Percentiles rank a stretch among this genome's conserved stretches.
These are phyloP conservation scores for Pheosia tremula DNA, from an alignment of 2,888 invertebrate genomes.

Conservation along the genomic window DNA sequence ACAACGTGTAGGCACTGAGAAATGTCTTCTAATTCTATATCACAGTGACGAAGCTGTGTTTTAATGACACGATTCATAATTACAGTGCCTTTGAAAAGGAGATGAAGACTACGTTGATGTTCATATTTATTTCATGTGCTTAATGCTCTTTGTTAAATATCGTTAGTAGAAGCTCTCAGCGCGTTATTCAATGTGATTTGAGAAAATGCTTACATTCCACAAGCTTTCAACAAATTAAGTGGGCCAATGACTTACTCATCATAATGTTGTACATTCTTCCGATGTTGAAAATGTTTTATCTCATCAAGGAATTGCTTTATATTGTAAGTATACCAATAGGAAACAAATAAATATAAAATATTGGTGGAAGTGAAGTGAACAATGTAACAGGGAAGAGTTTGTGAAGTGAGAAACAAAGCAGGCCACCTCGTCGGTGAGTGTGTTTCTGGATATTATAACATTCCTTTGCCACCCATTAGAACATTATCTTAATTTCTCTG, in stretches of 20 bases:
- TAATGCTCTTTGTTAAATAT: neutral
- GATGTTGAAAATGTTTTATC: conserved; percentile 29
- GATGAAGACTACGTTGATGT: no score
- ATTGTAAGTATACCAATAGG: conserved; percentile 45
- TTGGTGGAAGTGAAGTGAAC: conserved; percentile 59
- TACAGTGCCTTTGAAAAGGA: no score
- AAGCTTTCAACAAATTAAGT: neutral
- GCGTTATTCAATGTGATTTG: neutral
- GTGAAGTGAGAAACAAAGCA: conserved; percentile 64
- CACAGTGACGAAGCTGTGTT: neutral
- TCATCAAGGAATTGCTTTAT: conserved; percentile 56
- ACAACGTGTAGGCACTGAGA: neutral
- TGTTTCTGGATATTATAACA: conserved; percentile 59
- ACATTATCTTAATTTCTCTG: conserved; percentile 53
- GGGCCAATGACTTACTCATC: neutral
- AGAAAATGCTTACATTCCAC: conserved; percentile 9
- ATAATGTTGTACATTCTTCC: no score
- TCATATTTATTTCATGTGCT: no score
- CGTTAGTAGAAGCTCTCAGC: neutral
- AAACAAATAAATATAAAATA: conserved; percentile 63
- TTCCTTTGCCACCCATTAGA: conserved; percentile 54
- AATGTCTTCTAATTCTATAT: neutral
- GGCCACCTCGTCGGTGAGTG: conserved; percentile 61
- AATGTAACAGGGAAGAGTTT: conserved; percentile 66
- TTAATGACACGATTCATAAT: no score